A percentile compares a stretch with the other conserved stretches of the same genome.
Conservation (phyloP, 37 sponge, comb jelly and placozoan genomes). For the Chondrosia reniformis region DNA sequence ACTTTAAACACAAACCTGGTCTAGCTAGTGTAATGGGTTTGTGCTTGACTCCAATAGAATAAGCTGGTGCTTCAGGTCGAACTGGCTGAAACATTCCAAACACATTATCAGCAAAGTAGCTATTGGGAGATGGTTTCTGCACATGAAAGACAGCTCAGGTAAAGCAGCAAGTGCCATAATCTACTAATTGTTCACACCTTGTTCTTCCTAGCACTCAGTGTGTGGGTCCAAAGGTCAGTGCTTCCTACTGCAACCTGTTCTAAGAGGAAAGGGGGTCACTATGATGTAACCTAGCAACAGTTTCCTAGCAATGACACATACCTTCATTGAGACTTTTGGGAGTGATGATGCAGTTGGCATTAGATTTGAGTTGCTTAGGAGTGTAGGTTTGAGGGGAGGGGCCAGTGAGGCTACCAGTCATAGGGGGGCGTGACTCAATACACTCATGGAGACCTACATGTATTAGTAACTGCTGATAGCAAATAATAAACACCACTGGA, state of each 20-base stretch:
- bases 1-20: too few species aligned
- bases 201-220: background rate
- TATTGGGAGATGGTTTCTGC: slow-evolving; percentile 33
- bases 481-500: background rate
- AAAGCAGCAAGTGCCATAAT: background rate
- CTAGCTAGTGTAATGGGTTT: too few species aligned
- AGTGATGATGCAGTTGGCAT: slow-evolving; percentile 5
- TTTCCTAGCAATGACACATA: too few species aligned
- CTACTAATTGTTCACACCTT: background rate
- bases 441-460: slow-evolving; percentile 39
- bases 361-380: background rate
- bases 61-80: slow-evolving; percentile 38
- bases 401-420: slow-evolving; percentile 17
- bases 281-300: too few species aligned
- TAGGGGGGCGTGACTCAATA: slow-evolving; percentile 40
- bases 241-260: background rate
- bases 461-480: too few species aligned
- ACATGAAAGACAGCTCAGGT: background rate
- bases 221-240: background rate
- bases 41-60: slow-evolving; percentile 28
- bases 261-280: too few species aligned
- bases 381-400: slow-evolving; percentile 62
- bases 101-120: slow-evolving; percentile 26
- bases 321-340: slow-evolving; percentile 19
- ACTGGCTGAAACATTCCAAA: slow-evolving; percentile 31